phyloP scores from a whole-genome alignment of 2,113 vertebrate genomes.

The Lophotis ruficrista region DNA sequence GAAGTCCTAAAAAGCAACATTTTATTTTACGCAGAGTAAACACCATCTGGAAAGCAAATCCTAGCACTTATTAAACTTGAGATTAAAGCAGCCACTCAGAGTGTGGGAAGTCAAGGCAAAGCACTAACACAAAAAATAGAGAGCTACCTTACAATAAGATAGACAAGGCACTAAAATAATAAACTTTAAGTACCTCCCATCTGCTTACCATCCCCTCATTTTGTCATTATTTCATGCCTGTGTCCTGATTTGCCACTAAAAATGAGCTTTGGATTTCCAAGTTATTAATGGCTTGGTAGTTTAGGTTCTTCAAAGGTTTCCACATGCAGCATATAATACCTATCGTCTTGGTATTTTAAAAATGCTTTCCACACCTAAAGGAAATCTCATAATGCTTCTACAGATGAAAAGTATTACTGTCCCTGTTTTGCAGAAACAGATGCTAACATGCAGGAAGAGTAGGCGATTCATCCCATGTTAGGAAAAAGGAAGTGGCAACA shows the following conservation, averaged over 20 bases:
- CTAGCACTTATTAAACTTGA: background rate
- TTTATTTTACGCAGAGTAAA: background rate
- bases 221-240: background rate
- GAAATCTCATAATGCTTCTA: background rate
- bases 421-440: background rate
- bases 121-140: background rate
- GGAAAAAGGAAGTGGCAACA: background rate
- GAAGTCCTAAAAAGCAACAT: background rate
- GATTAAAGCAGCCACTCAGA: background rate
- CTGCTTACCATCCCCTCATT: background rate
- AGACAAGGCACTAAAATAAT: background rate
- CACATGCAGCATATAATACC: background rate
- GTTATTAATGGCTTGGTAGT: background rate
- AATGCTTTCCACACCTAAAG: background rate
- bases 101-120: background rate
- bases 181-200: background rate
- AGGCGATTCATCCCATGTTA: background rate
- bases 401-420: background rate
- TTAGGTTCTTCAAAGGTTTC: background rate
- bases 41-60: conserved; percentile 20
- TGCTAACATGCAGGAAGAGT: background rate
- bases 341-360: background rate
- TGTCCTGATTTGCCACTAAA: background rate
- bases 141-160: background rate
- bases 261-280: background rate